A percentile compares a stretch with the other conserved stretches of the same genome.
Evolutionary conservation across 2,113 vertebrate genomes (phyloP).

Genomic region (Planiliza haematocheilus): DNA sequence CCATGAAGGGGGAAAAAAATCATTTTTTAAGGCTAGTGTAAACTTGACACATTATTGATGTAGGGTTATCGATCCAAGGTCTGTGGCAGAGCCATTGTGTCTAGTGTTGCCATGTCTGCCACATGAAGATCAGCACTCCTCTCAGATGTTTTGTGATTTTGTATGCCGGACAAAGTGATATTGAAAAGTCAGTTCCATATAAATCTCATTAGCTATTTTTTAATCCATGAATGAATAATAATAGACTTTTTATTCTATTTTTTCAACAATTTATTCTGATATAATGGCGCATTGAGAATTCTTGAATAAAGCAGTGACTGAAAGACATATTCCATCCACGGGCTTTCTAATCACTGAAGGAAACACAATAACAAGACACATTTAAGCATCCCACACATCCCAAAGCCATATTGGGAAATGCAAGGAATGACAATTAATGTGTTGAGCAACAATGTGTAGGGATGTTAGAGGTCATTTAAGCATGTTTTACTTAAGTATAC

Average conservation of each 20-base stretch:
- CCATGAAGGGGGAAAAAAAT: background rate
- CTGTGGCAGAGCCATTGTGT: conserved; percentile 28
- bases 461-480: background rate
- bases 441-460: background rate
- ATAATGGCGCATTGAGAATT: background rate
- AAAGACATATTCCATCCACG: background rate
- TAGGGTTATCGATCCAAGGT: conserved; percentile 40
- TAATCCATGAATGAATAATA: background rate
- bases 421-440: background rate
- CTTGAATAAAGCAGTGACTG: background rate
- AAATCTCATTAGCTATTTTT: conserved; percentile 12
- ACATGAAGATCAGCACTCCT: background rate
- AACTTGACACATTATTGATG: conserved; percentile 34
- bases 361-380: conserved; percentile 9
- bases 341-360: background rate
- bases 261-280: background rate
- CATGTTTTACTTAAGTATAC: background rate
- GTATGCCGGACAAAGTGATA: background rate
- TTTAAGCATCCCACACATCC: background rate
- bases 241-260: no score
- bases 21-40: conserved; percentile 20
- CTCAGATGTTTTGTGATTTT: background rate
- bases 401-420: background rate
- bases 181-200: background rate
- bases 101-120: conserved; percentile 24